Evolutionary conservation across 64 coral and sea anemone species (phyloP).

Genomic region (Anthopleura sola): DNA sequence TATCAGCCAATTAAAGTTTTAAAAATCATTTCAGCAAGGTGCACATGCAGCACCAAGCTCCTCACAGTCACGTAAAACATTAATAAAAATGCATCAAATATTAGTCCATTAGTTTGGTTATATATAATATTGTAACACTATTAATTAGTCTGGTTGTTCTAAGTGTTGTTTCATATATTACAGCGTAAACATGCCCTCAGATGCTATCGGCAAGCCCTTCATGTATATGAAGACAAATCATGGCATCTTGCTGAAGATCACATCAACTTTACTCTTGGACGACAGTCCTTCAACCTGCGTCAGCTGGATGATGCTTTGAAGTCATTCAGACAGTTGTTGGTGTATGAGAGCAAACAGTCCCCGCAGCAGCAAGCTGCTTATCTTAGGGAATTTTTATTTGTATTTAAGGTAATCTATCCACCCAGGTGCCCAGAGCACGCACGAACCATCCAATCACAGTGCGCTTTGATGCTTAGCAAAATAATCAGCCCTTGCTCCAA

Average conservation of each 20-base stretch:
- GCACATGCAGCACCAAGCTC: too few species aligned
- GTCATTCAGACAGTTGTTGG: slow-evolving; percentile 80
- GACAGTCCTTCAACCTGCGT: slow-evolving; percentile 93
- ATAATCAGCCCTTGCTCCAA: too few species aligned
- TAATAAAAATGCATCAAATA: too few species aligned
- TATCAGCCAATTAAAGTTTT: too few species aligned
- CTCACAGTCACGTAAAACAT: too few species aligned
- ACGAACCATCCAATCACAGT: too few species aligned
- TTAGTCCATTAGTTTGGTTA: too few species aligned
- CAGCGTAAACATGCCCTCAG: slow-evolving; percentile 93
- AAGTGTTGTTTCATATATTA: not conserved
- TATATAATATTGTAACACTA: too few species aligned
- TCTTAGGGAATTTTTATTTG: slow-evolving; percentile 93
- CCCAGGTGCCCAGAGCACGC: too few species aligned
- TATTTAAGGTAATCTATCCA: slow-evolving; percentile 72
- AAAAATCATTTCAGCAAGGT: too few species aligned
- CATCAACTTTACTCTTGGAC: slow-evolving; percentile 94
- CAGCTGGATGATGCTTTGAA: slow-evolving; percentile 82
- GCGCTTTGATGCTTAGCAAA: too few species aligned
- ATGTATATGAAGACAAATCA: slow-evolving; percentile 84
- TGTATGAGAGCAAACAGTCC: slow-evolving; percentile 84
- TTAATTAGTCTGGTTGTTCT: too few species aligned
- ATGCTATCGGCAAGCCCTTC: slow-evolving; percentile 93
- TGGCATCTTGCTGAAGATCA: slow-evolving; percentile 97
- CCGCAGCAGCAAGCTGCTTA: slow-evolving; percentile 95